A percentile compares a stretch with the other conserved stretches of the same genome.
Evolutionary conservation across 2,797 vertebrate species (phyloP).

Genomic region (Phrynocephalus guinanensis): DNA sequence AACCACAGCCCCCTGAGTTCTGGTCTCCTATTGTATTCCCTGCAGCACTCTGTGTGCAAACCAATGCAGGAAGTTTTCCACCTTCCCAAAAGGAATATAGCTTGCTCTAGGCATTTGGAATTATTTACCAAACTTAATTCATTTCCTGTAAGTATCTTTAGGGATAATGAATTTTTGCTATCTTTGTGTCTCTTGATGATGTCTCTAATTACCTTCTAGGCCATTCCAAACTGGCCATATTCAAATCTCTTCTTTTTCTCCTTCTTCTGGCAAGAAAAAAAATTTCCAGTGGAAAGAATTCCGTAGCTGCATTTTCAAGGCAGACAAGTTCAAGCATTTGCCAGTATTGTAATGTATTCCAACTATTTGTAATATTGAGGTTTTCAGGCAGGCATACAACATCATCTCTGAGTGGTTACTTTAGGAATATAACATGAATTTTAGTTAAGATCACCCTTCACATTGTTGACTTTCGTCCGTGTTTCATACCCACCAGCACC

Average conservation of each 20-base stretch:
- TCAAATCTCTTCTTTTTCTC: not conserved
- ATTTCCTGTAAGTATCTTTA: not conserved
- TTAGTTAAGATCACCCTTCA: too few relatives aligned
- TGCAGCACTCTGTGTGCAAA: too few relatives aligned
- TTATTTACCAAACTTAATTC: not conserved
- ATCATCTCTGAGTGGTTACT: not conserved
- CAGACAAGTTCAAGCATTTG: constrained; percentile 35
- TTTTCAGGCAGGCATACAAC: not conserved
- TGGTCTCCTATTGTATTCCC: too few relatives aligned
- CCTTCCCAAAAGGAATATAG: not conserved
- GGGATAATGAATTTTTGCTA: not conserved
- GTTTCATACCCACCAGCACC: not conserved
- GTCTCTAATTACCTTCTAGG: not conserved
- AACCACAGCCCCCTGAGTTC: too few relatives aligned
- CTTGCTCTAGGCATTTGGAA: not conserved
- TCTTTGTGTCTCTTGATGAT: not conserved
- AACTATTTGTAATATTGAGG: not conserved
- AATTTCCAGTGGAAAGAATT: constrained; percentile 33
- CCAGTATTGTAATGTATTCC: constrained; percentile 23
- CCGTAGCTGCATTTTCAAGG: not conserved
- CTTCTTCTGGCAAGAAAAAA: not conserved
- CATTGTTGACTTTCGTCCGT: not conserved
- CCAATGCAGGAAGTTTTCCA: not conserved
- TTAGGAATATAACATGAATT: too few relatives aligned
- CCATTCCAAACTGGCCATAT: not conserved